These are phyloP conservation scores for Alviniconcha strummeri DNA, from an alignment of 2,888 invertebrate genomes.

Conservation along the genomic window DNA sequence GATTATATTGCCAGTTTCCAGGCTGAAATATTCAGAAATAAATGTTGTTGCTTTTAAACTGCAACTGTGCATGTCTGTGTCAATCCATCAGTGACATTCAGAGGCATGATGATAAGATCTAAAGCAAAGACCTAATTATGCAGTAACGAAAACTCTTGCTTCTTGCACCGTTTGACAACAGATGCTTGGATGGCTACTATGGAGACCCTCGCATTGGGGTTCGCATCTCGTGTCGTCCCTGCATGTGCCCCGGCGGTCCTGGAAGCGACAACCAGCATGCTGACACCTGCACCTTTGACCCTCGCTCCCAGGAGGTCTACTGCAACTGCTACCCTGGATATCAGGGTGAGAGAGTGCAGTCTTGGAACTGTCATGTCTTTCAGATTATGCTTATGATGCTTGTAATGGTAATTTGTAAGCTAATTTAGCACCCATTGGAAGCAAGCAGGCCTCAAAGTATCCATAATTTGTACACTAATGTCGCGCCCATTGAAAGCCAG, in stretches of 20 bases:
- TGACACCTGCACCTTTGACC: slow-evolving; percentile 89
- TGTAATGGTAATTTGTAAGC: not conserved
- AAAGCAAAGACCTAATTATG: too few relatives aligned
- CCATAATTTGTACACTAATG: too few relatives aligned
- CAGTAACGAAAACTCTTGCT: too few relatives aligned
- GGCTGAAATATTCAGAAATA: too few relatives aligned
- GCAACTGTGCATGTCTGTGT: too few relatives aligned
- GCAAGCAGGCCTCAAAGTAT: not conserved
- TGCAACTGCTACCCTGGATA: slow-evolving; percentile 76
- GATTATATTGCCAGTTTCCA: too few relatives aligned
- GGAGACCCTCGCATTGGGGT: slow-evolving; percentile 92
- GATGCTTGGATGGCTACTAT: slow-evolving; percentile 88
- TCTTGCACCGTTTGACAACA: slow-evolving; percentile 34
- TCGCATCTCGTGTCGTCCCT: slow-evolving; percentile 93
- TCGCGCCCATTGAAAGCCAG: too few relatives aligned
- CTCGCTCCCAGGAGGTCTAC: slow-evolving; percentile 88
- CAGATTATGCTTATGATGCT: not conserved
- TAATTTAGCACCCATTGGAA: not conserved
- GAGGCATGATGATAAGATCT: too few relatives aligned
- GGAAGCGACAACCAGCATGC: slow-evolving; percentile 91
- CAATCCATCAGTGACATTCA: too few relatives aligned
- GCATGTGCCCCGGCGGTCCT: slow-evolving; percentile 93
- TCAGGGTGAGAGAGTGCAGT: slow-evolving; percentile 51
- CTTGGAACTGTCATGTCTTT: too few relatives aligned
- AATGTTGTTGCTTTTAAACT: too few relatives aligned